Conservation (phyloP, 2,113 vertebrate species). For the Gobio gobio region DNA sequence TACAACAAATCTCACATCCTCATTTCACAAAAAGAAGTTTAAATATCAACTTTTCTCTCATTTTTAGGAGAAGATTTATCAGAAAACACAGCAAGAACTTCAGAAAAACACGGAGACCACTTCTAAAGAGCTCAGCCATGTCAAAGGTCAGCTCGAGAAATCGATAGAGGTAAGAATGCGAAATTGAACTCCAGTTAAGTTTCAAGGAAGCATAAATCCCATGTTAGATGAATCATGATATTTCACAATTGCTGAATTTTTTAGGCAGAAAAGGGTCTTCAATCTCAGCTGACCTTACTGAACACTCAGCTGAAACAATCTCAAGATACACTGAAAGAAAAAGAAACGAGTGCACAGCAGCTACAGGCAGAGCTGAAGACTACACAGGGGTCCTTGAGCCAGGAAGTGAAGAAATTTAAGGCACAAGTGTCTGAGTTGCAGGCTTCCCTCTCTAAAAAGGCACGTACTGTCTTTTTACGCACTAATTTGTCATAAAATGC, state of each 20-base stretch:
- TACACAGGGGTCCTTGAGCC: conserved; percentile 78
- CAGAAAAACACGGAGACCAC: conserved; percentile 79
- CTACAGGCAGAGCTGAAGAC: conserved; percentile 82
- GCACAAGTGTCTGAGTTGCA: conserved; percentile 80
- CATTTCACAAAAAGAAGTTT: background rate
- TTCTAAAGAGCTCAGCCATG: conserved; percentile 81
- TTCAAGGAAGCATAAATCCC: background rate
- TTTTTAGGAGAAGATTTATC: conserved; percentile 84
- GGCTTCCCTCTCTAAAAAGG: conserved; percentile 67
- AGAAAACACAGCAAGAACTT: conserved; percentile 86
- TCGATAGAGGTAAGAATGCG: conserved; percentile 80
- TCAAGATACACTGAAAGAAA: conserved; percentile 81
- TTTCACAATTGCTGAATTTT: conserved; percentile 53
- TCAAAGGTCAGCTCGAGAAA: conserved; percentile 83
- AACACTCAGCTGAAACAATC: conserved; percentile 78
- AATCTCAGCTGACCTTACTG: conserved; percentile 76
- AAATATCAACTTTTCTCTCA: background rate
- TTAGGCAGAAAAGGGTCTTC: conserved; percentile 84
- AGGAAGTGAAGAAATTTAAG: conserved; percentile 83
- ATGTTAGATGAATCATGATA: background rate
- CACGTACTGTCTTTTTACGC: conserved; percentile 4
- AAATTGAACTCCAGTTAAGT: background rate
- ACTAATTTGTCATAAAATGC: background rate
- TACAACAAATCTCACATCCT: background rate
- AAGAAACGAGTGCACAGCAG: conserved; percentile 81